Evolutionary conservation across 2,888 invertebrate species (phyloP).

Genomic region (Smittia aterrima): DNA sequence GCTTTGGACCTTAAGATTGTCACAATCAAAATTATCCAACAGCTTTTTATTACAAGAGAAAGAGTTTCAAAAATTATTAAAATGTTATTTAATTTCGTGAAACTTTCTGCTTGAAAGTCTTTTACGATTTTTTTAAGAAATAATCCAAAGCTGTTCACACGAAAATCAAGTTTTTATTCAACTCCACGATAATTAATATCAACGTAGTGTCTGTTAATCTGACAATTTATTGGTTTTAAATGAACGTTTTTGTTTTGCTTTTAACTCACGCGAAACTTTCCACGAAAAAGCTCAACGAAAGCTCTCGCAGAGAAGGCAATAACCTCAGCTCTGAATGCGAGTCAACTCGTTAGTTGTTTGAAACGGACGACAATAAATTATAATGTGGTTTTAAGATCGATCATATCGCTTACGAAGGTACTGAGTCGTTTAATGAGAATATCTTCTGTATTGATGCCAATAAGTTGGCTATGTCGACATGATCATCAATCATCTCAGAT

Average conservation of each 20-base stretch:
- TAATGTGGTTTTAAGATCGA: not conserved
- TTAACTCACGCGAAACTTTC: not conserved
- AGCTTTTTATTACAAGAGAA: too few species aligned
- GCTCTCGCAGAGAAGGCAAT: conserved; percentile 1
- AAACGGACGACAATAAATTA: not conserved
- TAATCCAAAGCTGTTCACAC: too few species aligned
- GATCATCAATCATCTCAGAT: conserved; percentile 11
- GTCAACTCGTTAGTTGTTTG: not conserved
- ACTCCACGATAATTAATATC: not conserved
- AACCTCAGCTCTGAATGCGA: not conserved
- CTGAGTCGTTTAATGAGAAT: not conserved
- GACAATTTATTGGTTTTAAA: not conserved
- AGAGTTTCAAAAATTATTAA: too few species aligned
- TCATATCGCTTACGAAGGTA: not conserved
- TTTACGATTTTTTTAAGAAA: too few species aligned
- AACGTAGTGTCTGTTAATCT: not conserved
- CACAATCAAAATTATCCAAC: too few species aligned
- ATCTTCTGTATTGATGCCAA: not conserved
- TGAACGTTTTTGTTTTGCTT: not conserved
- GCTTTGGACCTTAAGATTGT: too few species aligned
- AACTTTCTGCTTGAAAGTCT: too few species aligned
- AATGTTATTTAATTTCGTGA: too few species aligned
- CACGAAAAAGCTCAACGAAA: conserved; percentile 10
- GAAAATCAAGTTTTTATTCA: too few species aligned
- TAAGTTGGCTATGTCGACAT: not conserved